Base-by-base conservation (phyloP, 2,888 invertebrate species). In the Chrysomela aeneicollis region DNA sequence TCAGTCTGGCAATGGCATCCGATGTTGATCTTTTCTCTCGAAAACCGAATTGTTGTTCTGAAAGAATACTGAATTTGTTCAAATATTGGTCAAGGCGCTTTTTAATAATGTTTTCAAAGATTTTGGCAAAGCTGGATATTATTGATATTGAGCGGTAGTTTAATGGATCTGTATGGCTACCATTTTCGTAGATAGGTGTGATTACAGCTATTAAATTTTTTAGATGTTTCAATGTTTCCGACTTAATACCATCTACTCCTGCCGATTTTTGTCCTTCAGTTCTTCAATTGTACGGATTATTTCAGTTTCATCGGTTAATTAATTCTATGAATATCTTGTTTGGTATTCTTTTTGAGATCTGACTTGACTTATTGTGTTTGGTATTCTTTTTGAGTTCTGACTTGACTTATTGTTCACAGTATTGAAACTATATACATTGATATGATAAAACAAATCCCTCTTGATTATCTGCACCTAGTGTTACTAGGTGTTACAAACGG, bases 401-500 rank as follows among this genome's bases (percentile, higher is more conserved):
- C n/a, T n/a, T n/a, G n/a, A n/a, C n/a, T n/a, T n/a, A n/a, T n/a
- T n/a, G n/a, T n/a, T n/a, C n/a, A n/a, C n/a, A n/a, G n/a, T n/a
- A n/a, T n/a, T n/a, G 22, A 35, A 42, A 35, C 35, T 37, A 12
- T 55, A 52, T 21, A 52, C 22, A 52, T 52, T 52, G 52, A 52
- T 30, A 52, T 52, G 52, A 53, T 53, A 5, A 35, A 50, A 50
- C 50, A 50, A 32, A 53, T 53, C 32, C 32, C 35, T 53, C 32
- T 35, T 15, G 35, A 53, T 32, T 42, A 54, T 52, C 32, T 37
- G 51, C 35, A 50, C 21, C 17, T 47, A 42, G 22, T 60, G 17
- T 52, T 60, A 60, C 51, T 60, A 17, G 59, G 59, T 37, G 52
- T 60, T 26, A 37, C 52, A 60, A 60, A 46, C 51, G 51, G 15